Evolutionary conservation across 2,888 invertebrate species (phyloP), one percentile per base, ranked within the genome.

Genomic region (Ennomos erosarius): DNA sequence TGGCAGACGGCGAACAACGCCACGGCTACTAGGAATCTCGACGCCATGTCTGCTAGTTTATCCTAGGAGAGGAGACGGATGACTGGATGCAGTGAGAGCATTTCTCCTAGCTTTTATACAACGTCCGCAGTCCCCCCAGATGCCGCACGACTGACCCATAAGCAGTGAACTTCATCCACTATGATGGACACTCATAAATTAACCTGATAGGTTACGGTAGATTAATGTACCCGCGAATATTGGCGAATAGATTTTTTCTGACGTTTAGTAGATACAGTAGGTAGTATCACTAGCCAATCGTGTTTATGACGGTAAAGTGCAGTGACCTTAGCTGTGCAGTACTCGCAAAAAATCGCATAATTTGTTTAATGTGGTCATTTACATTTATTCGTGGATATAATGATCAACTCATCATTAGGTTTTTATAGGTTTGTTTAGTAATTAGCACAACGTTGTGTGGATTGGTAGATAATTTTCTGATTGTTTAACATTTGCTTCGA

Each of bases 81-180:
- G 82, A 89, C 78, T 90, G 89, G 84, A 88, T 90, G 83, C 73
- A 78, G 91, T 81, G 90, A 91, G 84, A 91, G 91, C 85, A 90
- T 91, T 91, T 91, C 91, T 87, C 88, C 82, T 77, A 74, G 84
- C 75, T 88, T 91, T 81, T 90, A 91, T 91, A 91, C 80, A 64
- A 64, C 68, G 66, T 62, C 62, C 64, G 68, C 43, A 57, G 56
- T 13, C 70, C 59, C 78, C 84, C 81, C 84, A 85, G 75, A 82
- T 79, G 76, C 78, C 63, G 65, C 74, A 63, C 74, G 73, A 69
- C 60, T 81, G 85, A 82, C 82, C 86, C 81, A 82, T 79, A 80
- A 79, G 75, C 74, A 72, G 66, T 85, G 84, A 89, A 85, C 88
- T 86, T 90, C 87, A 87, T 86, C 88, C 85, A 89, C 79, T 83